Evolutionary conservation across 2,113 vertebrate species (phyloP), one percentile per base, ranked within the genome.

Genomic region (Leptosomus discolor): DNA sequence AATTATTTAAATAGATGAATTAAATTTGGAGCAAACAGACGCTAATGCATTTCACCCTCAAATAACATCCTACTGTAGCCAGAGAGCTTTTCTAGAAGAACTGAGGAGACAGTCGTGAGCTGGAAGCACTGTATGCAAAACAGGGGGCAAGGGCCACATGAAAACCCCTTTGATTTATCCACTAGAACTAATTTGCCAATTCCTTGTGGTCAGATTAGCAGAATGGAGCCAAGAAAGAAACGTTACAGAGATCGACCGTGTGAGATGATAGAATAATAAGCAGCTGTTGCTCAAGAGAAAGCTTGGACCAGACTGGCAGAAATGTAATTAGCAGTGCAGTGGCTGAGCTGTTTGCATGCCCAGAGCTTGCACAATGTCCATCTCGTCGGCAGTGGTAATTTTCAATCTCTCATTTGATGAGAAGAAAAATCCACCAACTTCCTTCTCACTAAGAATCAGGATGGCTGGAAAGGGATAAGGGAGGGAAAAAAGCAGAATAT

Each of bases 1-100:
- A 96, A 97, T 96, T 96, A 96, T 96, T 94, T 92, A 97, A 97
- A 95, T 87, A 92, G 77, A 92, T 92, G 92, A 96, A 97, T 96
- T 94, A 95, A 94, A 94, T 95, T 96, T 95, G 89, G 70, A 95
- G 86, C 89, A 96, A 92, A 97, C 81, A 96, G 92, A 94, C 76
- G 91, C 89, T 96, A 95, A 85, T 95, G 78, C 78, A 83, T 95
- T 95, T 94, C 91, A 90, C 94, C 91, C 96, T 95, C 85, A 93
- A 88, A 93, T 90, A 88, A 82, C 86, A 95, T 2, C 21, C 39
- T 61, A 30, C 57, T 88, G 89, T 86, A 95, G 81, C 84, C 86
- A 89, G 91, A 71, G 91, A 92, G 88, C 65, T 95, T 94, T 96
- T 95, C 77, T 88, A 67, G 89, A 90, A 91, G 92, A 95, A 57